Conservation (phyloP, 2,888 invertebrate genomes). For the Chrysopilus asiliformis region DNA sequence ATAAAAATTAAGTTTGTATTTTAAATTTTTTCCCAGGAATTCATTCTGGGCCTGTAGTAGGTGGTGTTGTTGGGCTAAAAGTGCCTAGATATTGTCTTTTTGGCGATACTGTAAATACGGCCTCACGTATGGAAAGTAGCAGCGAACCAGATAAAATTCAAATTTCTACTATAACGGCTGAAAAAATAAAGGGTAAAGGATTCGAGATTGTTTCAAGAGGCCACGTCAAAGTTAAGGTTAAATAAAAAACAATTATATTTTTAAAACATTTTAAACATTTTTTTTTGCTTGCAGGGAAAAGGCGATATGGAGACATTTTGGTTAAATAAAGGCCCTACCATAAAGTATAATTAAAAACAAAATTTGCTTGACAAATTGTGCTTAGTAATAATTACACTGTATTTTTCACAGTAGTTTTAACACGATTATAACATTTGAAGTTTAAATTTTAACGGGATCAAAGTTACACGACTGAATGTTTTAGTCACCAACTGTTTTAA, state of each 20-base stretch:
- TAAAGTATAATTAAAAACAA: constrained; percentile 1
- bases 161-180: constrained; percentile 57
- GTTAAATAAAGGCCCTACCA: constrained; percentile 48
- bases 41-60: constrained; percentile 78
- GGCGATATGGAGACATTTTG: constrained; percentile 80
- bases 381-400: neutral
- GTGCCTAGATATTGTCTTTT: constrained; percentile 80
- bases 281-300: constrained; percentile 50
- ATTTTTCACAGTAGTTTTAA: neutral
- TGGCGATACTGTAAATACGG: constrained; percentile 84
- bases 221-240: constrained; percentile 63
- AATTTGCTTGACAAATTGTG: neutral
- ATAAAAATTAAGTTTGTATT: too few species aligned
- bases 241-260: constrained; percentile 7
- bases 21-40: constrained; percentile 41
- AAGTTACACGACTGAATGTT: too few species aligned
- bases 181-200: constrained; percentile 48
- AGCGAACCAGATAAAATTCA: constrained; percentile 57
- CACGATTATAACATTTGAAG: neutral
- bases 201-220: constrained; percentile 61
- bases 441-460: too few species aligned
- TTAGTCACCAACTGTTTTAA: too few species aligned
- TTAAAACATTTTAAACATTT: constrained; percentile 7
- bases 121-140: constrained; percentile 73
- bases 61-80: constrained; percentile 73